These are phyloP conservation scores for Lepus townsendii DNA, from an alignment of 2,797 vertebrate species.

Conservation along the genomic window DNA sequence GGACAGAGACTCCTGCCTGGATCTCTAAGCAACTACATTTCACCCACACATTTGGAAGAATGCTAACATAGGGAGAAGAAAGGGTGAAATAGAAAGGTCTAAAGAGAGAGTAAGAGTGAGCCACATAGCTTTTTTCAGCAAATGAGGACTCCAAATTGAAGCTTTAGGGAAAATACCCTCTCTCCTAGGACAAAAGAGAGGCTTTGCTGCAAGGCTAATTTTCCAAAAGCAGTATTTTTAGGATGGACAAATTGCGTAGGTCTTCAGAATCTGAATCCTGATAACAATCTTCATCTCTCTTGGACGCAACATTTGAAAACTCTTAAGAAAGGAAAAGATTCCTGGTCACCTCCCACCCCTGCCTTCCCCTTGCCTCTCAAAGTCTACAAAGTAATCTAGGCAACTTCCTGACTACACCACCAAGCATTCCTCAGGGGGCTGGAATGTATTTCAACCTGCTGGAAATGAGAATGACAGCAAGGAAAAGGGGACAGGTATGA, in stretches of 20 bases:
- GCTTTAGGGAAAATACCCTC: slow-evolving; percentile 53
- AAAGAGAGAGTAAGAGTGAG: slow-evolving; percentile 21
- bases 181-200: slow-evolving; percentile 62
- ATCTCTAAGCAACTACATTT: slow-evolving; percentile 75
- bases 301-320: slow-evolving; percentile 38
- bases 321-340: slow-evolving; percentile 15
- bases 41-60: slow-evolving; percentile 73
- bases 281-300: slow-evolving; percentile 44
- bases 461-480: slow-evolving; percentile 33
- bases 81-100: slow-evolving; percentile 57
- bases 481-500: slow-evolving; percentile 11
- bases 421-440: slow-evolving; percentile 46
- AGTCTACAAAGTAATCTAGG: slow-evolving; percentile 56
- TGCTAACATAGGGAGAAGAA: slow-evolving; percentile 66
- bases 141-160: slow-evolving; percentile 48
- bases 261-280: slow-evolving; percentile 71
- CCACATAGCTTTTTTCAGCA: slow-evolving; percentile 59
- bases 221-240: slow-evolving; percentile 69
- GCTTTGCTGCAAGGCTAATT: slow-evolving; percentile 55
- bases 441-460: slow-evolving; percentile 52
- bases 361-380: background rate
- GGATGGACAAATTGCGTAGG: slow-evolving; percentile 47
- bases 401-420: slow-evolving; percentile 53
- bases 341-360: background rate
- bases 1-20: slow-evolving; percentile 65